Base-by-base conservation (phyloP, 2,113 vertebrate genomes). In the Phalacrocorax pelagicus region DNA sequence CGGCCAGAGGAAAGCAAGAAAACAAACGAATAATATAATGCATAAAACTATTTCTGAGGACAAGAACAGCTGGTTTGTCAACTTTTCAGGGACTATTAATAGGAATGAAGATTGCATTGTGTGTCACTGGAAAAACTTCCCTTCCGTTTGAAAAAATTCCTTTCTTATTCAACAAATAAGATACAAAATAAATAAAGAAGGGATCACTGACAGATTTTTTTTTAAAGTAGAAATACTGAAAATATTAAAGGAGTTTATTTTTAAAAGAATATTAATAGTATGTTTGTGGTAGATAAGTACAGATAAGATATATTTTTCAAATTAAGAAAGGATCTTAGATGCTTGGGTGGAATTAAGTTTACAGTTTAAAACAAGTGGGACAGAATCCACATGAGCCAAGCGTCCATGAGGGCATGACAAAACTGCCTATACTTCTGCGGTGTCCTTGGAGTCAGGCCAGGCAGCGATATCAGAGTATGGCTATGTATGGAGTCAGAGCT, bases 21-120 rank as follows among this genome's bases (percentile, higher is more conserved):
- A 95, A 71, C 36, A 72, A 67, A 81, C 72, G 57, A 89, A 92
- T 87, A 87, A 94, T 55, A 32, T 30, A 69, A 54, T 52, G 69
- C 36, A 89, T 20, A 44, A 74, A 92, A 90, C 66, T 85, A 4
- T 94, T 96, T 91, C 36, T 85, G 83, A 92, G 71, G 81, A 72
- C 38, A 82, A 40, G 66, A 97, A 89, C 94, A 96, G 73, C 86
- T 95, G 94, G 38, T 84, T 81, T 94, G 88, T 84, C 88, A 92
- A 18, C 15, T 89, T 70, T 94, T 71, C 17, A 61, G 61, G 79
- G 61, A 81, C 86, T 96, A 81, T 92, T 94, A 92, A 92, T 85
- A 94, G 86, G 81, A 92, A 89, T 42, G 66, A 92, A 95, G 88
- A 94, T 77, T 94, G 47, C 36, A 36, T 42, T 75, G 81, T 79